These are phyloP conservation scores for Semotilus atromaculatus DNA, from an alignment of 2,797 vertebrate genomes.

Conservation along the genomic window DNA sequence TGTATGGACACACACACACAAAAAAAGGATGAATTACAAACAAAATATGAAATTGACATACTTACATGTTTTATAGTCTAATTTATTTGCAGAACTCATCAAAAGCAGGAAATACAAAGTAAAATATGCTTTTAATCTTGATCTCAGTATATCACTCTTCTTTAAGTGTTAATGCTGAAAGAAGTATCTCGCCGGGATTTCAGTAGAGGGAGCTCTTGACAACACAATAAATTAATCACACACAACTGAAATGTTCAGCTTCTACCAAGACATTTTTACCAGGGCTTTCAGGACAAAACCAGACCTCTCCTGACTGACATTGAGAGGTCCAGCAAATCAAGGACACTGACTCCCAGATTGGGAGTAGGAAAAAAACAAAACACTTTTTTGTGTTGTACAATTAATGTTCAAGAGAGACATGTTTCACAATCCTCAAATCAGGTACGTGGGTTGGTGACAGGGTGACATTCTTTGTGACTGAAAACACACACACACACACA, in stretches of 20 bases:
- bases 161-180: not conserved
- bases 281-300: constrained; percentile 4
- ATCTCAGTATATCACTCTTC: not conserved
- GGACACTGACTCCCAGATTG: not conserved
- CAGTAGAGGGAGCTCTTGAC: constrained; percentile 67
- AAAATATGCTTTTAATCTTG: not conserved
- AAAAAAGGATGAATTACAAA: not conserved
- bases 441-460: constrained; percentile 15
- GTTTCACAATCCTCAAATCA: constrained; percentile 31
- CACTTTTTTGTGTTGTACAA: constrained; percentile 15
- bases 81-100: not conserved
- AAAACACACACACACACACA: constrained; percentile 1
- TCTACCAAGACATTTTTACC: not conserved
- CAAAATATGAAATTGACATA: not conserved
- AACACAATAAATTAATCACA: constrained; percentile 43
- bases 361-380: not conserved
- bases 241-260: not conserved
- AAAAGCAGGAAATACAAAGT: not conserved
- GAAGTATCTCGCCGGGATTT: constrained; percentile 29
- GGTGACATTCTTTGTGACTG: constrained; percentile 57
- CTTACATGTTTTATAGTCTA: not conserved
- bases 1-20: constrained; percentile 24
- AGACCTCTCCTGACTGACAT: not conserved
- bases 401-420: not conserved
- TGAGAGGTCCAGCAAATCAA: constrained; percentile 12